Evolutionary conservation across 1,140 invertebrate species (phyloP), one percentile per base, ranked within the genome.

Genomic region (Chrysoperla carnea): DNA sequence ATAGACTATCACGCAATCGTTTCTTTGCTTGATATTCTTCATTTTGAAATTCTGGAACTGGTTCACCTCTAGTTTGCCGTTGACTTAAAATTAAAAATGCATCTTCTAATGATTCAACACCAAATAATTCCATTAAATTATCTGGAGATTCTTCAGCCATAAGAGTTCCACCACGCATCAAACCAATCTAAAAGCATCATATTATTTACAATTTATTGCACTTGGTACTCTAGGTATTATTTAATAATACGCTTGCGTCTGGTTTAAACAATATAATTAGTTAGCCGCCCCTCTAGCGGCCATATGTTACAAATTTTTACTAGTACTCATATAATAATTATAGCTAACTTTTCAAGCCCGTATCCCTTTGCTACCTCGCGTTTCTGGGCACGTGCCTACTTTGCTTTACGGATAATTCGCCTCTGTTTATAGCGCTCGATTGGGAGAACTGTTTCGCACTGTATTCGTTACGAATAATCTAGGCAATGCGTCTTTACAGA

Each of bases 121-220:
- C 68, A 52, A 74, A 82, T 45, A 62, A 60, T 0, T 62, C 57
- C 47, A 84, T 60, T 7, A 84, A 67, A 42, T 71, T 63, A 15
- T 60, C 61, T 0, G 91, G 92, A 1, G 83, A 71, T 39, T 85
- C 77, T 62, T 96, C 88, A 0, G 86, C 87, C 42, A 95, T 56
- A 2, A 95, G 64, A 40, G 78, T 71, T 1, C 92, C 91, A 50
- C 75, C 75, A 53, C 91, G 72, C 73, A 96, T 81, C 9, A 95
- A 64, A 27, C 90, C 90, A 54, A 94, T 86, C 85, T 90, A 52
- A 27, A 42, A 46, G 48, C 15, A 17, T 23, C 12, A 38, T 36
- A 28, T n/a, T n/a, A 39, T 36, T 37, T 36, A 36, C 36, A 36
- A 37, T 29, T 42, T 27, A 14, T 11, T 5, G 8, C 12, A 12